Base-by-base conservation (phyloP, 2,797 vertebrate species). In the Enteromius radiatus region DNA sequence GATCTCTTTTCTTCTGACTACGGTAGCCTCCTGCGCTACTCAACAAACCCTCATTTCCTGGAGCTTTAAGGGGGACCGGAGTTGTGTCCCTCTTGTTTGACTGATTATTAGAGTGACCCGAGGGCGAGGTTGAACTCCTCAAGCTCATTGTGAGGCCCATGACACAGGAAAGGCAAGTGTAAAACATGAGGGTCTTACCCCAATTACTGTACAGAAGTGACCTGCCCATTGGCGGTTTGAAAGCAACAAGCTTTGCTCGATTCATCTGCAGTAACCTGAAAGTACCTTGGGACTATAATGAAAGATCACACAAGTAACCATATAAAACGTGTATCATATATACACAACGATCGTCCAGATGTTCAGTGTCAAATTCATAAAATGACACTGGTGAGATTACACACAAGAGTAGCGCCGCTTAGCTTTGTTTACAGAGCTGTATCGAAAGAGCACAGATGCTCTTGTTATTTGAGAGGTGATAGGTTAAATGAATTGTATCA, bases 391-490 rank as follows among this genome's bases (percentile, higher is more conserved):
- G 63, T 12, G 26, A 70, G 36, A 67, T 61, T 38, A 28, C 31
- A 28, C 14, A 36, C 61, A 83, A 84, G 82, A 9, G n/a, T 68
- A 45, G 2, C 79, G 64, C 43, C 5, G 47, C 75, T 61, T 61
- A 68, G 41, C 61, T 78, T 80, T 88, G 86, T 86, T 89, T 86
- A 88, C 85, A 83, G 82, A 80, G 78, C 52, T 83, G 84, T 87
- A 78, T 64, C 36, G n/a, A 85, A 80, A 61, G 75, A 77, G 78
- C 83, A 75, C 85, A 89, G 86, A 89, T 82, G 84, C 88, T 80
- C 78, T 36, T 80, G 81, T 80, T 85, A 85, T 84, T 87, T 78
- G 81, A 85, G 80, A 88, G 86, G 78, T 73, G 28, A 69, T 71
- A 65, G 75, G 82, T 80, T 84, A 83, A 83, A 89, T 78, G 86